Evolutionary conservation across 1,140 invertebrate species (phyloP), one percentile per base, ranked within the genome.

Genomic region (Aplysia californica): DNA sequence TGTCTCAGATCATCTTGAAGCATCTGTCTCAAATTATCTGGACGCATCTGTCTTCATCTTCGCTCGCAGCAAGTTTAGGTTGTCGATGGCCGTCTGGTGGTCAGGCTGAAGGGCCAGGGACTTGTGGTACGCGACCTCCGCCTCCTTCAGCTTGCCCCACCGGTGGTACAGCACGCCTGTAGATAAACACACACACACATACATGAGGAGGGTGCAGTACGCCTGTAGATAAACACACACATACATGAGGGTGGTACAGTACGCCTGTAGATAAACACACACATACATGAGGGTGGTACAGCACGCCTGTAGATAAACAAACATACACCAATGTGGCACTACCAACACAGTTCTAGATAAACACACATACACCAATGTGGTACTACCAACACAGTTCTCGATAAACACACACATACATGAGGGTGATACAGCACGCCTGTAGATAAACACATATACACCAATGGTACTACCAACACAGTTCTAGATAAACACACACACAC

Each of bases 101-200:
- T 65, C 86, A 3, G 95, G 93, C 86, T 96, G 93, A 1, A 97
- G 85, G 83, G 92, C 87, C 44, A 97, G 88, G 20, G 96, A 95
- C 87, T 91, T 93, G 72, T 90, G 90, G 85, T 98, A 98, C 88
- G 93, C 93, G 71, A 91, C 84, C 85, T 94, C 92, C 2, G 96
- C 96, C 78, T 93, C 87, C 0, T 93, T 88, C 78, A 92, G 91
- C 91, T 94, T 96, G 68, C 94, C 94, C 96, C 96, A 98, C 44
- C 96, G 93, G 90, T 98, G 97, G 90, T 98, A 98, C 0, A 98
- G 90, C 35, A 98, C 96, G 78, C 96, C 95, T 95, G 84, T 59
- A 38, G 36, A 39, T 71, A n/a, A n/a, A n/a, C n/a, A n/a, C n/a
- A n/a, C n/a, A n/a, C n/a, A n/a, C n/a, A 36, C 67, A 50, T 71